Evolutionary conservation across 2,113 vertebrate genomes (phyloP).

Genomic region (Cochlearius cochlearius): DNA sequence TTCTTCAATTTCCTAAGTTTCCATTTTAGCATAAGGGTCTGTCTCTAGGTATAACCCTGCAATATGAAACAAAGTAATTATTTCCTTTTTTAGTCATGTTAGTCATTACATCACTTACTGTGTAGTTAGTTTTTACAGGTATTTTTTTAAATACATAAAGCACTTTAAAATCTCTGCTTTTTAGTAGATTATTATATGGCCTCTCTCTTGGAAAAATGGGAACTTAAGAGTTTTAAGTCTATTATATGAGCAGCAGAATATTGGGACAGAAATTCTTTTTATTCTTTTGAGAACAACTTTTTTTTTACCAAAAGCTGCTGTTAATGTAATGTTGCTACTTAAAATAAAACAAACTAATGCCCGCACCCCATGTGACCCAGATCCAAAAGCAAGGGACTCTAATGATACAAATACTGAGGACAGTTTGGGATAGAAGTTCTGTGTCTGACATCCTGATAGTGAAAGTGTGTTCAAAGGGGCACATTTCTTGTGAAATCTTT

Average conservation of each 20-base stretch:
- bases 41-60: background rate
- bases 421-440: background rate
- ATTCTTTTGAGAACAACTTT: background rate
- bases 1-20: background rate
- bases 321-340: background rate
- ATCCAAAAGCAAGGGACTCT: background rate
- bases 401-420: background rate
- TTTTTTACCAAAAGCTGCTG: background rate
- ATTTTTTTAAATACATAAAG: background rate
- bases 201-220: background rate
- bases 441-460: background rate
- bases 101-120: background rate
- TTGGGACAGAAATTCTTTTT: background rate
- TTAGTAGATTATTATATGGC: background rate
- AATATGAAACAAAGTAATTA: background rate
- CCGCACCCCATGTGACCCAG: fast-evolving
- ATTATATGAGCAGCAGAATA: background rate
- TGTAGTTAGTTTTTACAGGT: background rate
- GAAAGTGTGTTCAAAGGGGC: background rate
- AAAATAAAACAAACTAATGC: background rate
- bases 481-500: background rate
- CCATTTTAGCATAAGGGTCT: background rate
- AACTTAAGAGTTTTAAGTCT: background rate
- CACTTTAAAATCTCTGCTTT: background rate
- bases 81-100: background rate